phyloP scores from a whole-genome alignment of 1,140 invertebrate genomes.

The Bombus consobrinus region DNA sequence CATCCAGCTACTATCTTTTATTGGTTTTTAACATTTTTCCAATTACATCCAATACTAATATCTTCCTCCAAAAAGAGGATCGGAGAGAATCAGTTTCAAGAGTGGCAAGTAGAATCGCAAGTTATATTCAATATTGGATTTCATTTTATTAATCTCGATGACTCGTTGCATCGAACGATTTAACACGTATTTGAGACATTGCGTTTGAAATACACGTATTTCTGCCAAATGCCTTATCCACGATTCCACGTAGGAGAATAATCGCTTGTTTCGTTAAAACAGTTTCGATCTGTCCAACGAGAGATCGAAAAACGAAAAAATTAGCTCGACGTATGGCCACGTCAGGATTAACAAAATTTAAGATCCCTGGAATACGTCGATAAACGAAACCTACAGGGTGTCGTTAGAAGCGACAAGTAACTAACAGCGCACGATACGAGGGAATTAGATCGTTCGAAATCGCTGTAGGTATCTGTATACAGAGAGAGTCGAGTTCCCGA shows the following conservation, averaged over 20 bases:
- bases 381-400: constrained; percentile 26
- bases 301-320: not conserved
- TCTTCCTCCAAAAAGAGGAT: not conserved
- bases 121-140: not conserved
- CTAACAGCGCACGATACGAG: constrained; percentile 41
- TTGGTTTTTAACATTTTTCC: not conserved
- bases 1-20: not conserved
- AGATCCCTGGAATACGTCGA: not conserved
- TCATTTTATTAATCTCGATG: not conserved
- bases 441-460: constrained; percentile 64
- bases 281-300: too few relatives aligned
- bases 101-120: not conserved
- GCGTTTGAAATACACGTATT: too few relatives aligned
- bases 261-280: too few relatives aligned
- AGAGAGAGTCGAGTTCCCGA: not conserved
- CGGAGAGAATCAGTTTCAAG: not conserved
- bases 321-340: not conserved
- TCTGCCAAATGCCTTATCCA: too few relatives aligned
- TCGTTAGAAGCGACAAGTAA: constrained; percentile 23
- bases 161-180: not conserved
- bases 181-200: too few relatives aligned
- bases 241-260: too few relatives aligned
- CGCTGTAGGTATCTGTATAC: constrained; percentile 54
- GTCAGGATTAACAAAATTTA: not conserved
- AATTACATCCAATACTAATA: not conserved